A percentile compares a stretch with the other conserved stretches of the same genome.
phyloP scores from a whole-genome alignment of 2,113 vertebrate species.

The Scomber colias region DNA sequence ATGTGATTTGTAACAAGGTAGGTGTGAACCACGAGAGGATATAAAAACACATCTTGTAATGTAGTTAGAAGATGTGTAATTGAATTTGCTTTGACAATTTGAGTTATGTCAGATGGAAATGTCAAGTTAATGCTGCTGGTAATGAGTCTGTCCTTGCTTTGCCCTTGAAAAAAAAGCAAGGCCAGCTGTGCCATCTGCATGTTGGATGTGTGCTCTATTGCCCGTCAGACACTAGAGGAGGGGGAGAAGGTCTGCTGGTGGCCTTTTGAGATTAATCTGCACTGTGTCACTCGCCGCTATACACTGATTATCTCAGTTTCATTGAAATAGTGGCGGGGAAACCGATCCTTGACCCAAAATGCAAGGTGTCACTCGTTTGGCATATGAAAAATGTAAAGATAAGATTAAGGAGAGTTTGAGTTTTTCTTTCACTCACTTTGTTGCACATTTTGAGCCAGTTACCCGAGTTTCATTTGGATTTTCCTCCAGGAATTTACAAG shows the following conservation, averaged over 20 bases:
- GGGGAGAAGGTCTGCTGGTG: background rate
- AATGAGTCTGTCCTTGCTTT: background rate
- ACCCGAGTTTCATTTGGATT: conserved; percentile 55
- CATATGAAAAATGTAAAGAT: background rate
- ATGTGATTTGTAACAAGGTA: background rate
- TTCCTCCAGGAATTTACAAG: conserved; percentile 73
- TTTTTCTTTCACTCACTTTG: background rate
- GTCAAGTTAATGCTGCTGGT: background rate
- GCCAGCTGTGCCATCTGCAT: background rate
- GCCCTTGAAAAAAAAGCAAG: background rate
- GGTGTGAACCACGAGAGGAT: too few relatives aligned
- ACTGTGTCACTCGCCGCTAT: background rate
- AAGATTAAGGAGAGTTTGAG: background rate
- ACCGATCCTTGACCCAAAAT: background rate
- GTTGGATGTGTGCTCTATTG: background rate
- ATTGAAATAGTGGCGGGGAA: background rate
- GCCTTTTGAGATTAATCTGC: background rate
- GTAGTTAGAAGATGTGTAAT: too few relatives aligned
- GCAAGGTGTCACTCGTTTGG: background rate
- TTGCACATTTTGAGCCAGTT: conserved; percentile 44
- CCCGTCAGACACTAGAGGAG: background rate
- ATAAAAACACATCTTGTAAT: background rate
- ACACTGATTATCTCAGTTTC: background rate
- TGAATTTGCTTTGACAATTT: background rate
- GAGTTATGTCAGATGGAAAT: background rate